Conservation (phyloP, 2,113 vertebrate species). For the Phrynosoma platyrhinos region DNA sequence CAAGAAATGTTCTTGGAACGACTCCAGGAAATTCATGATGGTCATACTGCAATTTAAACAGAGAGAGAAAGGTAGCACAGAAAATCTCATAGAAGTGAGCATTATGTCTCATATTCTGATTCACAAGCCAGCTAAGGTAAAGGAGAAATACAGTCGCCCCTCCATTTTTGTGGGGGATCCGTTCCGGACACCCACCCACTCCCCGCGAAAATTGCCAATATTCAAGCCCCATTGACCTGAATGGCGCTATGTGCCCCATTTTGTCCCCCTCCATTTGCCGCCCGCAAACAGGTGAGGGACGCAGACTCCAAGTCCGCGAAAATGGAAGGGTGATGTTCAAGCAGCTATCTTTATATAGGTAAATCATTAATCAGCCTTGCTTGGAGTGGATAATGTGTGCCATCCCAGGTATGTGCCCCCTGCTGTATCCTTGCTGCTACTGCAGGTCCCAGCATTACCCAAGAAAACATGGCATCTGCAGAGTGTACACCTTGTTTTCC, state of each 20-base stretch:
- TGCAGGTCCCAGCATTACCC: neutral
- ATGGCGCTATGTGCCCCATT: too few species aligned
- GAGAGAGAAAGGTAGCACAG: neutral
- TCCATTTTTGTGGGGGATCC: too few species aligned
- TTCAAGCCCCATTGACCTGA: too few species aligned
- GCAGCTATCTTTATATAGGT: neutral
- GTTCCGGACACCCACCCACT: too few species aligned
- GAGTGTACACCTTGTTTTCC: too few species aligned
- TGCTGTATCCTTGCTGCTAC: neutral
- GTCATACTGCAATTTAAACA: constrained; percentile 86
- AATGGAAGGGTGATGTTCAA: too few species aligned
- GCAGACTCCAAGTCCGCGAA: too few species aligned
- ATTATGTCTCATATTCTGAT: neutral
- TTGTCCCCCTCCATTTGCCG: too few species aligned
- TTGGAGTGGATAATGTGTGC: too few species aligned
- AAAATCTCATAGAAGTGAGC: neutral
- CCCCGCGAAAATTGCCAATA: too few species aligned
- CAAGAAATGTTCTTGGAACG: constrained; percentile 93
- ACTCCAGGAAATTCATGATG: constrained; percentile 95
- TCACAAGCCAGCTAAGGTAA: neutral
- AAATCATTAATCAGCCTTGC: neutral
- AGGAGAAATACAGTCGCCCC: neutral
- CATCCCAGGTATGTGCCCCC: neutral
- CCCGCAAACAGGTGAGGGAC: too few species aligned
- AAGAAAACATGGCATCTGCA: neutral